A percentile compares a stretch with the other conserved stretches of the same genome.
phyloP scores from a whole-genome alignment of 2,888 invertebrate species.

The Caenorhabditis sp. region DNA sequence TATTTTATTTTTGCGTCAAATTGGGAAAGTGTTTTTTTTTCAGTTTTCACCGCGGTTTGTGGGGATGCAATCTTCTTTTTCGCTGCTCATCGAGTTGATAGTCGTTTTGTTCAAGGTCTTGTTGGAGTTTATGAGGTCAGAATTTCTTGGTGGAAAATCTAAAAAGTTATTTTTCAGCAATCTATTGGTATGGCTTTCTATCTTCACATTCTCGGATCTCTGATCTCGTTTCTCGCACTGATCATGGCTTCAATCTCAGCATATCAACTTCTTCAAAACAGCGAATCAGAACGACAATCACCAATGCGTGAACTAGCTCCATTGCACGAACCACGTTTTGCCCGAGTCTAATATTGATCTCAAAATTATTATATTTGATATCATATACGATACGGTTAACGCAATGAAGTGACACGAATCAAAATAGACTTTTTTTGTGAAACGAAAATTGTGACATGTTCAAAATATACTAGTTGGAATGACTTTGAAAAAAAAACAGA shows the following conservation, averaged over 20 bases:
- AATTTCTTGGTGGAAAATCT: neutral
- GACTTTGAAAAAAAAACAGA: neutral
- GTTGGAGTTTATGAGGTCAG: conserved; percentile 68
- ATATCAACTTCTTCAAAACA: conserved; percentile 61
- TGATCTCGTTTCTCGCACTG: conserved; percentile 63
- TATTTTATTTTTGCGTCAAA: conserved; percentile 18
- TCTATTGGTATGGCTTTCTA: conserved; percentile 68
- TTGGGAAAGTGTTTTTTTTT: conserved; percentile 7
- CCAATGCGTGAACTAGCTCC: conserved; percentile 57
- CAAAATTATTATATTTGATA: neutral
- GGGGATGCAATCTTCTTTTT: conserved; percentile 68
- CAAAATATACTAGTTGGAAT: neutral
- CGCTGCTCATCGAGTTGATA: conserved; percentile 69
- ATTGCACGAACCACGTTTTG: conserved; percentile 35
- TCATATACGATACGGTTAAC: neutral
- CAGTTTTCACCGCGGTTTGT: conserved; percentile 47
- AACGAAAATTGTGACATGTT: neutral
- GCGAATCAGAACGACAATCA: conserved; percentile 40
- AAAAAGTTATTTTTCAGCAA: conserved; percentile 55
- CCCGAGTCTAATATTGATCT: conserved; percentile 21
- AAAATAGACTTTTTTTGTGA: neutral
- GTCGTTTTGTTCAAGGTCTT: conserved; percentile 67
- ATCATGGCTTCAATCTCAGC: conserved; percentile 62
- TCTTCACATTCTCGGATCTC: conserved; percentile 61
- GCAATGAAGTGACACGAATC: no score